Evolutionary conservation across 2,113 vertebrate species (phyloP), one percentile per base, ranked within the genome.

Genomic region (Terrapene triunguis): DNA sequence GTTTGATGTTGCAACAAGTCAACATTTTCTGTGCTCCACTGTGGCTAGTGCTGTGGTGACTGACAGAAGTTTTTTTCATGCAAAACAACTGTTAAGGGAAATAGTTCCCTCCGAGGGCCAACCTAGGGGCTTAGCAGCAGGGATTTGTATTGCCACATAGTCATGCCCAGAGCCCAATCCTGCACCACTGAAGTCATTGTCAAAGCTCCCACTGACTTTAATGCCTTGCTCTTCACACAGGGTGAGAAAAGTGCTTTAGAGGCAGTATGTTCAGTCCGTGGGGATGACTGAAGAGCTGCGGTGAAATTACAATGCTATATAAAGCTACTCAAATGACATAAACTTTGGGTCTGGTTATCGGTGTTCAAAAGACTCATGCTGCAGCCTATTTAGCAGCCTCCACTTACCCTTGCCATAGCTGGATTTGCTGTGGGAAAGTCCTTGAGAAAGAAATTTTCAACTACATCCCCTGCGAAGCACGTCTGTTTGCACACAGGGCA

Each of bases 341-440:
- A 85, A 35, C 12, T 84, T 69, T 88, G 84, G n/a, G 42, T 27
- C 74, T 19, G 14, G n/a, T 74, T 29, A 38, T 5, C 9, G 47
- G 4, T 22, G 38, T 69, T 93, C 84, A 35, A 87, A 62, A 42
- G 82, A n/a, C 3, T 80, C 79, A 88, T 19, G 85, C 53, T 10
- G 27, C 7, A 90, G 2, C 1, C 21, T 44, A 0, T 1, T 38
- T 50, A 2, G 11, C 13, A 21, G 42, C 83, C 92, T 92, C 94
- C 53, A 98, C 98, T 98, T 97, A 99, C 98, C 97, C 97, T 98
- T 93, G 98, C 98, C 98, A 99, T 99, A 54, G 94, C 96, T 97
- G 95, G 90, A 74, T 90, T 92, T 89, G 74, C 89, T 90, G 69
- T 21, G 51, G 95, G 38, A 93, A 97, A 94, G 35, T 94, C 96